These are phyloP conservation scores for Pseudomugil tenellus DNA, from an alignment of 2,797 vertebrate genomes.

Conservation along the genomic window DNA sequence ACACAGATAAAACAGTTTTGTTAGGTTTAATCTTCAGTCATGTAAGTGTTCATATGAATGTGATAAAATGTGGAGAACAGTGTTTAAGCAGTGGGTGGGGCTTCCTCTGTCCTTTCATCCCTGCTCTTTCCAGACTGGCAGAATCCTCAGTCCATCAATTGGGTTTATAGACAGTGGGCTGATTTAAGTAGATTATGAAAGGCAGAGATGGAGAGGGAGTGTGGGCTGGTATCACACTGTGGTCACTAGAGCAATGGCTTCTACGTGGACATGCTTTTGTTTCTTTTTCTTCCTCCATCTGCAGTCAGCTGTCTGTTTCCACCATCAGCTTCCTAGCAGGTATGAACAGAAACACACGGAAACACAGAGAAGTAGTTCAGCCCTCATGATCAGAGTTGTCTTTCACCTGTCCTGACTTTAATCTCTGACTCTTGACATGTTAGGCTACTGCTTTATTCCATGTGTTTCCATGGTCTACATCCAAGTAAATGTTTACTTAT, in stretches of 20 bases:
- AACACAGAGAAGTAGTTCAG: neutral
- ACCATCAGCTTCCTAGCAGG: constrained; percentile 38
- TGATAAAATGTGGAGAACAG: constrained; percentile 11
- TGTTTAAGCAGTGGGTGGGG: constrained; percentile 8
- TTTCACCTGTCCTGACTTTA: constrained; percentile 19
- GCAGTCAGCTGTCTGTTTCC: constrained; percentile 20
- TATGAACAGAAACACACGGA: constrained; percentile 12
- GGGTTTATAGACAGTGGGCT: constrained; percentile 56
- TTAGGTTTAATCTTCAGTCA: constrained; percentile 22
- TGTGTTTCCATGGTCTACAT: neutral
- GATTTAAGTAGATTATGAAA: constrained; percentile 71
- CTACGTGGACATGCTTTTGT: constrained; percentile 49
- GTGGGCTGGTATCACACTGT: constrained; percentile 50
- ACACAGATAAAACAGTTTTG: neutral
- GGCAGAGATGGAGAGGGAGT: constrained; percentile 28
- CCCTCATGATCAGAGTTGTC: neutral
- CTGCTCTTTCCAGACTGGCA: constrained; percentile 46
- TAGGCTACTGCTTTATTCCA: neutral
- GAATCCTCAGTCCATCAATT: constrained; percentile 31
- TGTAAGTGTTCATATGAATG: constrained; percentile 22
- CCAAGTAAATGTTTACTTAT: neutral
- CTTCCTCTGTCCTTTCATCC: neutral
- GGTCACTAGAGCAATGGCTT: constrained; percentile 60
- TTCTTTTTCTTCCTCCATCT: constrained; percentile 52
- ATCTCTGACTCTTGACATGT: constrained; percentile 48